Conservation (phyloP, 2,113 vertebrate genomes). For the Neodontobutis hainanensis region DNA sequence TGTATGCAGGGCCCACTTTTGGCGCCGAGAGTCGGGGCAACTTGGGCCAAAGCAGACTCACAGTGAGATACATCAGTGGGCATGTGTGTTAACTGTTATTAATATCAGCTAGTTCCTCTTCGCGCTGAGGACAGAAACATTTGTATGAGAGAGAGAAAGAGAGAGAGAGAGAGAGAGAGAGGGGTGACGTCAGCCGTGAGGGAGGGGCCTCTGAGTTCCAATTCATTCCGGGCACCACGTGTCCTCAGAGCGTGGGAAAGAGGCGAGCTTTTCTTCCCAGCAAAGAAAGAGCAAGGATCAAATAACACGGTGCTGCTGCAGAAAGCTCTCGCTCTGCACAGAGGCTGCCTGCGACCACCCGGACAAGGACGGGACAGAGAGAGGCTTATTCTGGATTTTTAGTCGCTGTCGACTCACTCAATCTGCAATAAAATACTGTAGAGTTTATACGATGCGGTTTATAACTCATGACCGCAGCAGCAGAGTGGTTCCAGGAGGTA, state of each 20-base stretch:
- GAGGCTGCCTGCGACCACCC: conserved; percentile 68
- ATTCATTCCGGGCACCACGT: conserved; percentile 93
- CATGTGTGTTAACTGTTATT: not conserved
- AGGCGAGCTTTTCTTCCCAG: conserved; percentile 98
- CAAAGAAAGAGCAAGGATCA: conserved; percentile 86
- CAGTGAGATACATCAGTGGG: not conserved
- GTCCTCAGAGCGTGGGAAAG: conserved; percentile 98
- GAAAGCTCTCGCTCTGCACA: conserved; percentile 59
- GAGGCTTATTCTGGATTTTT: conserved; percentile 41
- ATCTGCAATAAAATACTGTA: conserved; percentile 39
- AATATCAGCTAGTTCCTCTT: not conserved
- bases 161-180: conserved; percentile 27
- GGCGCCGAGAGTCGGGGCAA: conserved; percentile 48
- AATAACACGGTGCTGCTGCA: conserved; percentile 80
- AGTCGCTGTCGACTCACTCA: conserved; percentile 43
- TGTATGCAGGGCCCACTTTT: conserved; percentile 31
- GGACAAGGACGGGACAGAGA: conserved; percentile 57
- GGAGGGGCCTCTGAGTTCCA: conserved; percentile 85
- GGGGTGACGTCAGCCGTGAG: conserved; percentile 74
- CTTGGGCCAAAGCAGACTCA: conserved; percentile 35
- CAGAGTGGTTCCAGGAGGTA: conserved; percentile 11
- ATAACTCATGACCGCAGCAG: conserved; percentile 10
- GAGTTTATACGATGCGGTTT: conserved; percentile 12
- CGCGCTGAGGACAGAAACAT: conserved; percentile 15
- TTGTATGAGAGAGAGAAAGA: conserved; percentile 32